Conservation (phyloP, 2,797 vertebrate species). For the Cephalopachus bancanus region DNA sequence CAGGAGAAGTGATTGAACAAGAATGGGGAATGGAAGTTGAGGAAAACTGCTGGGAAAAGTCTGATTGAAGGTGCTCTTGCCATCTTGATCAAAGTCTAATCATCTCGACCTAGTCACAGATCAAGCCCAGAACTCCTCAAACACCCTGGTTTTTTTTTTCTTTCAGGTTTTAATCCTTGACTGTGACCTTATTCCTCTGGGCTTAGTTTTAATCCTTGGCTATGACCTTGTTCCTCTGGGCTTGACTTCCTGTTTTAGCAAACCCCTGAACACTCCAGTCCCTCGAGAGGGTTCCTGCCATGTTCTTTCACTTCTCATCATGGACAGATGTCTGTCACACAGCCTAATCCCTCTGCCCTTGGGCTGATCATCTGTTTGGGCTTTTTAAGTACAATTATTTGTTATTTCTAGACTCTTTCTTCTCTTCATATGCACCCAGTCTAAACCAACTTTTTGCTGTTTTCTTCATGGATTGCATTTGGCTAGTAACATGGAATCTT, state of each 20-base stretch:
- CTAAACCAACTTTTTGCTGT: not conserved
- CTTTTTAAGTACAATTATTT: not conserved
- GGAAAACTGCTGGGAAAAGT: not conserved
- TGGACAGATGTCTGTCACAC: not conserved
- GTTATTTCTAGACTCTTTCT: not conserved
- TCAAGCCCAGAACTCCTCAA: not conserved
- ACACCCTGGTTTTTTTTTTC: not conserved
- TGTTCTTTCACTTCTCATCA: not conserved
- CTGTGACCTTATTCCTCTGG: not conserved
- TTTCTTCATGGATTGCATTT: not conserved
- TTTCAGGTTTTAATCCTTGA: not conserved
- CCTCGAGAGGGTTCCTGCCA: not conserved
- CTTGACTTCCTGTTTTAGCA: not conserved
- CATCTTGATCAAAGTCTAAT: not conserved
- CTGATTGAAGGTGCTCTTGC: not conserved
- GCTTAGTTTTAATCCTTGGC: not conserved
- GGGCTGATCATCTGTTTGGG: too few species aligned
- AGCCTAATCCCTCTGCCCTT: not conserved
- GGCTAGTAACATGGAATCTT: not conserved
- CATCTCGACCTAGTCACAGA: too few species aligned
- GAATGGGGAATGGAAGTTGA: not conserved
- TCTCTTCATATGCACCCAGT: not conserved
- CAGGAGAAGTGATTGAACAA: not conserved
- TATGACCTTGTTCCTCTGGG: not conserved
- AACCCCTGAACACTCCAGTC: too few species aligned